Evolutionary conservation across 2,113 vertebrate genomes (phyloP).

Genomic region (Pungitius pungitius): DNA sequence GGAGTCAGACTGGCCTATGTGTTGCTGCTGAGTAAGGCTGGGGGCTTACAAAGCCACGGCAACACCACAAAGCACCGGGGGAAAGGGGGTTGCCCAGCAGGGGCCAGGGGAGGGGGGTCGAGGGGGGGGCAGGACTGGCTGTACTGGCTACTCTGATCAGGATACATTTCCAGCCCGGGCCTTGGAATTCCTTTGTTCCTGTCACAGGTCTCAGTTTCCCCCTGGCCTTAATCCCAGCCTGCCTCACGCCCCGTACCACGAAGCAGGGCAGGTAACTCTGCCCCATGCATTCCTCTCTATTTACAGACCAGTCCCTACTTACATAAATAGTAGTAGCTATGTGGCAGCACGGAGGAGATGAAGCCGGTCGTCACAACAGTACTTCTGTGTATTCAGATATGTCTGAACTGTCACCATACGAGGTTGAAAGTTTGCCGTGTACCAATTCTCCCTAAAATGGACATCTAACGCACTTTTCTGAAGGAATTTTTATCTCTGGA

Average conservation of each 20-base stretch:
- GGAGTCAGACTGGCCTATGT: constrained; percentile 67
- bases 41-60: constrained; percentile 70
- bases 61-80: constrained; percentile 73
- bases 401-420: background rate
- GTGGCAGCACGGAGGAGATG: constrained; percentile 26
- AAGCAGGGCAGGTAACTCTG: constrained; percentile 75
- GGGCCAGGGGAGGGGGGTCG: constrained; percentile 54
- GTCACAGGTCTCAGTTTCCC: constrained; percentile 77
- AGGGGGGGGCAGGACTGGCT: constrained; percentile 45
- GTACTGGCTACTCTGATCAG: constrained; percentile 71
- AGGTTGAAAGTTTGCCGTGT: background rate
- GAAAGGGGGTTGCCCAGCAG: constrained; percentile 68
- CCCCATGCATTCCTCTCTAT: constrained; percentile 75
- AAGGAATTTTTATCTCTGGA: background rate
- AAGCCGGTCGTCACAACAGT: constrained; percentile 6
- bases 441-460: background rate
- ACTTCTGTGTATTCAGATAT: constrained; percentile 4
- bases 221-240: constrained; percentile 71
- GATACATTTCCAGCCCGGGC: constrained; percentile 77
- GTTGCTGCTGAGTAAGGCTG: constrained; percentile 69
- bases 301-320: constrained; percentile 60
- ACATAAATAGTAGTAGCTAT: constrained; percentile 55
- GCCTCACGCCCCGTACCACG: constrained; percentile 72
- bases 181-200: constrained; percentile 80
- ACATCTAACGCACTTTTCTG: background rate